Evolutionary conservation across 2,888 invertebrate genomes (phyloP), one percentile per base, ranked within the genome.

Genomic region (Lydus trimaculatus): DNA sequence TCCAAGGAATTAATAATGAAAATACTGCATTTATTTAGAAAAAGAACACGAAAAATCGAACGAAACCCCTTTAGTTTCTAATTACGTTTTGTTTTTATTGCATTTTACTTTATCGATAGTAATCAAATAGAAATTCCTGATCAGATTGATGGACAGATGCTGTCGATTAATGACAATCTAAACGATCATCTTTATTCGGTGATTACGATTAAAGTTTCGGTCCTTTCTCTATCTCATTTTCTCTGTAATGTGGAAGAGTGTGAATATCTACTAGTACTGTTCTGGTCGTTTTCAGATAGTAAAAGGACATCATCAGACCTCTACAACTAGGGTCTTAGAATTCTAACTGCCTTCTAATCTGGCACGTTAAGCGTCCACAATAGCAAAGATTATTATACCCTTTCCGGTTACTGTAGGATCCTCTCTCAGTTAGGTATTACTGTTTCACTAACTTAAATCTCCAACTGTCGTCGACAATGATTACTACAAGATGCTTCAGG

Each of bases 311-410:
- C 48, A 48, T 48, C 48, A 48, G 20, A 48, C 48, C 48, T 48
- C 48, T 20, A 48, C 48, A 23, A 48, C 48, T 58, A 61, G 76
- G 78, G 76, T 80, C 78, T 79, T 79, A 79, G 74, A 75, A 76
- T 76, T 75, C 75, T 74, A 76, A 80, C 79, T 79, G 76, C 75
- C 78, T 77, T 74, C 77, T 82, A 82, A 82, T 82, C 81, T 81
- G 73, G 72, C 68, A 72, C 76, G 77, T 78, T 80, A 79, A 80
- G 64, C 78, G 77, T 70, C 78, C 78, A 79, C 78, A 80, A 81
- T 81, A 78, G 78, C 48, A 73, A 73, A 76, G 76, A 80, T 79
- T 81, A 81, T 77, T 78, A 78, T 78, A 76, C 79, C 80, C 80
- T 79, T 79, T 79, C 77, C 78, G 75, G 73, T 77, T 65, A 69